These are phyloP conservation scores for Drosophila neutralis DNA, from an alignment of 2,888 invertebrate genomes.

Conservation along the genomic window DNA sequence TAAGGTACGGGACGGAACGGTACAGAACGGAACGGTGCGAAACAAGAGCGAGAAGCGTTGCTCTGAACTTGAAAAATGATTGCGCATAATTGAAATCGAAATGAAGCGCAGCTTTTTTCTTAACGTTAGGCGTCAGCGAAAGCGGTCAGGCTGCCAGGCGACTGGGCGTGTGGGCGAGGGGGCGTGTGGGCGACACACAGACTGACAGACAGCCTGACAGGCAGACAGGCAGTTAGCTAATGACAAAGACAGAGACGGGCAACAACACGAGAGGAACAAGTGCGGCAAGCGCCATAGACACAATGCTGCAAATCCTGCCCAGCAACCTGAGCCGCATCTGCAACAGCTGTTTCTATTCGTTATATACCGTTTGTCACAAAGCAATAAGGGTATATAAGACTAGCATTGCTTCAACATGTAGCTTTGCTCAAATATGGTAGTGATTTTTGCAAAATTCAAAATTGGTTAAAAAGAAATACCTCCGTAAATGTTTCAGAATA, in stretches of 20 bases:
- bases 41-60: constrained; percentile 5
- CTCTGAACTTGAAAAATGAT: constrained; percentile 76
- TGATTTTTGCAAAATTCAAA: neutral
- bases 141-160: neutral
- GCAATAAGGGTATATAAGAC: neutral
- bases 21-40: constrained; percentile 1
- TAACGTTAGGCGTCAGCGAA: constrained; percentile 47
- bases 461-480: neutral
- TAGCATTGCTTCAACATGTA: neutral
- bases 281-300: constrained; percentile 17
- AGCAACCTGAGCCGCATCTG: constrained; percentile 38
- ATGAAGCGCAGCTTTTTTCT: constrained; percentile 69
- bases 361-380: constrained; percentile 20
- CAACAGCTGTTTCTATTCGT: constrained; percentile 38
- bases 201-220: neutral
- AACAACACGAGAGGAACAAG: neutral
- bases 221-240: constrained; percentile 13
- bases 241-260: neutral
- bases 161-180: neutral
- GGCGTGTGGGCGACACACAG: neutral
- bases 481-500: neutral
- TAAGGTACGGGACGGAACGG: neutral
- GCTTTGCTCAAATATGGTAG: neutral
- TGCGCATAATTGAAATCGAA: constrained; percentile 79
- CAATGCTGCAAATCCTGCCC: constrained; percentile 21